Evolutionary conservation across 2,888 invertebrate genomes (phyloP).

Genomic region (Oxycera nigricornis): DNA sequence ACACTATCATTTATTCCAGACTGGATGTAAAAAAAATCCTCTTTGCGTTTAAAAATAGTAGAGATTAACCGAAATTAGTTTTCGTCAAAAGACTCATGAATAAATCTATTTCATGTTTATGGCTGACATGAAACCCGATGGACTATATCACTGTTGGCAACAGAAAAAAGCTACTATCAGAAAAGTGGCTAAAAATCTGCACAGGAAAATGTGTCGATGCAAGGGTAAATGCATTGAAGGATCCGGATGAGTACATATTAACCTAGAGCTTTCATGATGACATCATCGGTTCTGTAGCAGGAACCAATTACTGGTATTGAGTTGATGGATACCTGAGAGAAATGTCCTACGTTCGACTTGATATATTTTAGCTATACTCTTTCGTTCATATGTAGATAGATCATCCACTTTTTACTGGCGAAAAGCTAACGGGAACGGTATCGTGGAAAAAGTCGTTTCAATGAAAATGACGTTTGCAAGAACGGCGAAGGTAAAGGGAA

Average conservation of each 20-base stretch:
- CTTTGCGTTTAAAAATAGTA: not conserved
- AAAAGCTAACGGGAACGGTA: not conserved
- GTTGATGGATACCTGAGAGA: conserved; percentile 29
- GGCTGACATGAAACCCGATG: conserved; percentile 16
- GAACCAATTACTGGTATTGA: conserved; percentile 32
- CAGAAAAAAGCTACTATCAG: not conserved
- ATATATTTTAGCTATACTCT: too few relatives aligned
- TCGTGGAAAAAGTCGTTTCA: not conserved
- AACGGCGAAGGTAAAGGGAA: not conserved
- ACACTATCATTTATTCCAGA: not conserved
- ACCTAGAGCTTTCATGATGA: conserved; percentile 12
- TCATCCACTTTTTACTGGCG: conserved; percentile 4
- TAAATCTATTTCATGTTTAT: conserved; percentile 24
- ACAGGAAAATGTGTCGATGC: not conserved
- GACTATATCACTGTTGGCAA: not conserved
- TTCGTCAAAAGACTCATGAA: not conserved
- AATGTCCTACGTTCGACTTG: not conserved
- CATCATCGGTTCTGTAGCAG: conserved; percentile 28
- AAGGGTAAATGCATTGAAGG: not conserved
- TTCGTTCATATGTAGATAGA: too few relatives aligned
- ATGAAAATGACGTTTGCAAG: not conserved
- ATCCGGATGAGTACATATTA: conserved; percentile 5
- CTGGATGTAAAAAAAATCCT: not conserved
- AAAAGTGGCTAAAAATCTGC: not conserved
- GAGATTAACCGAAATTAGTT: conserved; percentile 22